Conservation (phyloP, 1,140 invertebrate species). For the Dendrolimus punctatus region DNA sequence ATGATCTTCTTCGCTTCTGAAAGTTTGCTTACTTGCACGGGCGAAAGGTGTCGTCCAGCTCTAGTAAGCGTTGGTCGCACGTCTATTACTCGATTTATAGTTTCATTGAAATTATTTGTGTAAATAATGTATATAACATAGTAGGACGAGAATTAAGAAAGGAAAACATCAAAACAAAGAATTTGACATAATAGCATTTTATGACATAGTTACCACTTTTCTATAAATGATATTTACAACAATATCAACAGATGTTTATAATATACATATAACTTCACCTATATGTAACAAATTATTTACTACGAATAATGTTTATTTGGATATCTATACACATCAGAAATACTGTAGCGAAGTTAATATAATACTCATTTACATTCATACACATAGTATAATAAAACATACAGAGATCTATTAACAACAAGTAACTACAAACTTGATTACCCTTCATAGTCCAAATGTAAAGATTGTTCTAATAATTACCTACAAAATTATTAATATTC, state of each 20-base stretch:
- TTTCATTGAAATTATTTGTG: no score
- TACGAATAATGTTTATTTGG: slow-evolving; percentile 5
- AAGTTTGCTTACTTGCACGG: no score
- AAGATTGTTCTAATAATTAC: slow-evolving; percentile 7
- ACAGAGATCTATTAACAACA: no score
- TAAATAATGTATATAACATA: no score
- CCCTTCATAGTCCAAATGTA: slow-evolving; percentile 19
- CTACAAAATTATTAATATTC: neutral
- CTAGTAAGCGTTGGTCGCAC: no score
- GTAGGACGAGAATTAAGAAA: no score
- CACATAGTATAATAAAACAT: no score
- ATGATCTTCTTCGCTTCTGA: no score
- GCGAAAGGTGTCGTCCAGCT: no score
- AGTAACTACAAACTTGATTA: slow-evolving; percentile 7
- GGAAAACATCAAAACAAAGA: neutral
- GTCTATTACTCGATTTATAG: no score
- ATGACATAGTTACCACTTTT: slow-evolving; percentile 4
- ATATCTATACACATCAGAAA: slow-evolving; percentile 1
- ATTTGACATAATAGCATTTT: neutral
- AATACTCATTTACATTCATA: no score
- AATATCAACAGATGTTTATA: slow-evolving; percentile 47
- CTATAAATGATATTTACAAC: slow-evolving; percentile 50
- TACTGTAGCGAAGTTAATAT: no score
- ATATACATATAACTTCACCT: slow-evolving; percentile 37
- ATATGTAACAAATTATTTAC: slow-evolving; percentile 31